Conservation (phyloP, 2,888 invertebrate genomes). For the Platerodrilus igneus region DNA sequence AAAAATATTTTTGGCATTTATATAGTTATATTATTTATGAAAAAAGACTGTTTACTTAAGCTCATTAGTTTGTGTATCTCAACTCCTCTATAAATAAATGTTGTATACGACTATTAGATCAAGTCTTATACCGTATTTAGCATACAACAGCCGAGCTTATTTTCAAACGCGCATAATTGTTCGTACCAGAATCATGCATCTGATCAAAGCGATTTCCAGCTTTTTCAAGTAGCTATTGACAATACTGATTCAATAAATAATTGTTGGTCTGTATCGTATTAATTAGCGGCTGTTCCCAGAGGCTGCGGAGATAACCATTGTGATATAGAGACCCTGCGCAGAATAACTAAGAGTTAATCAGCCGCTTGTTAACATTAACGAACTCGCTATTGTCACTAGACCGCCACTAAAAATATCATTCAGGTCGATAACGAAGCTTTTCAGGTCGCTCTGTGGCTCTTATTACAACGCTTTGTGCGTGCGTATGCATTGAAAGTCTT, state of each 20-base stretch:
- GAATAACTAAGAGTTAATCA: conserved; percentile 43
- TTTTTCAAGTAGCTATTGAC: conserved; percentile 25
- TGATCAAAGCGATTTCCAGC: conserved; percentile 18
- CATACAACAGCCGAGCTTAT: no score
- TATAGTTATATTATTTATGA: no score
- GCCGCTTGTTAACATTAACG: conserved; percentile 47
- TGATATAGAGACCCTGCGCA: conserved; percentile 27
- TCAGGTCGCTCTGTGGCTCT: conserved; percentile 33
- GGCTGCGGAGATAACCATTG: conserved; percentile 28
- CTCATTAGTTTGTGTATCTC: no score
- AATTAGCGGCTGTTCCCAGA: conserved; percentile 30
- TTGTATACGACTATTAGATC: no score
- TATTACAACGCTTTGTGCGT: conserved; percentile 29
- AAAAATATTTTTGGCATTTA: no score
- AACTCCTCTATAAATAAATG: no score
- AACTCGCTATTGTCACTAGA: conserved; percentile 42
- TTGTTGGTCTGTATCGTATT: conserved; percentile 29
- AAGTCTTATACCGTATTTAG: no score
- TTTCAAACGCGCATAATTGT: conserved; percentile 15
- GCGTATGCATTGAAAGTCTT: conserved; percentile 28
- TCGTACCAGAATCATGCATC: conserved; percentile 14
- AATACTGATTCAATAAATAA: conserved; percentile 30
- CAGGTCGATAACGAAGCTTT: conserved; percentile 43
- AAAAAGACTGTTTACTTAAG: no score
- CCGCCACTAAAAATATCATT: conserved; percentile 42